A percentile compares a stretch with the other conserved stretches of the same genome.
Evolutionary conservation across 1,140 invertebrate species (phyloP).

Genomic region (Dysdera silvatica): DNA sequence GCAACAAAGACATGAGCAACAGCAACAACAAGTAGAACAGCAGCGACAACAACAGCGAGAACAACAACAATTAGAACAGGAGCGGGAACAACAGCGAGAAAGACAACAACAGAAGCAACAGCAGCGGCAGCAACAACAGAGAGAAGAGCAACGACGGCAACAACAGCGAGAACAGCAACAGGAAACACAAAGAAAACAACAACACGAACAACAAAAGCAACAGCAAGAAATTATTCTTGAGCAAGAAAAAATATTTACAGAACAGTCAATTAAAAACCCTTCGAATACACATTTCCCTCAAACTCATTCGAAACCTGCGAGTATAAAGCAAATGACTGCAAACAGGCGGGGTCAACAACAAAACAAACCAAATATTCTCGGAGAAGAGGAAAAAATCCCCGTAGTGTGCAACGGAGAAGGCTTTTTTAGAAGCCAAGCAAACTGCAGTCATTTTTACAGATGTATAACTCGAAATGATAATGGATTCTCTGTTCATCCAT

Average conservation of each 20-base stretch:
- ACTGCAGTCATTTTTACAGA: constrained; percentile 26
- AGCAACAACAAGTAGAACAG: background rate
- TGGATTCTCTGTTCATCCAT: constrained; percentile 7
- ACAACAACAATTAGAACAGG: background rate
- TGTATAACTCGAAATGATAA: constrained; percentile 11
- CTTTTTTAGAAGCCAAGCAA: constrained; percentile 24
- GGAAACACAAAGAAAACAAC: no score
- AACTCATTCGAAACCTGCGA: background rate
- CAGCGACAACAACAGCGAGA: background rate
- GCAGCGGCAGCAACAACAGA: no score
- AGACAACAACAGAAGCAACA: no score
- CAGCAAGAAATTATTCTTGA: no score
- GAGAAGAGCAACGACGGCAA: no score
- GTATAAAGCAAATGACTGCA: background rate
- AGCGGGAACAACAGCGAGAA: background rate
- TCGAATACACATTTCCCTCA: background rate
- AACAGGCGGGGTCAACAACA: background rate
- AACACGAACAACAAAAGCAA: no score
- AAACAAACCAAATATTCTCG: background rate
- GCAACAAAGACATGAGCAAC: no score
- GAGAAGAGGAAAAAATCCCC: constrained; percentile 1
- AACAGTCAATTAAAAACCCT: no score
- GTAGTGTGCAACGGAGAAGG: constrained; percentile 22
- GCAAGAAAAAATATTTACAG: no score
- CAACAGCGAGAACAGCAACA: no score